Percentiles rank a stretch among this genome's conserved stretches.
Evolutionary conservation across 2,888 invertebrate species (phyloP).

Genomic region (Theodoxus fluviatilis): DNA sequence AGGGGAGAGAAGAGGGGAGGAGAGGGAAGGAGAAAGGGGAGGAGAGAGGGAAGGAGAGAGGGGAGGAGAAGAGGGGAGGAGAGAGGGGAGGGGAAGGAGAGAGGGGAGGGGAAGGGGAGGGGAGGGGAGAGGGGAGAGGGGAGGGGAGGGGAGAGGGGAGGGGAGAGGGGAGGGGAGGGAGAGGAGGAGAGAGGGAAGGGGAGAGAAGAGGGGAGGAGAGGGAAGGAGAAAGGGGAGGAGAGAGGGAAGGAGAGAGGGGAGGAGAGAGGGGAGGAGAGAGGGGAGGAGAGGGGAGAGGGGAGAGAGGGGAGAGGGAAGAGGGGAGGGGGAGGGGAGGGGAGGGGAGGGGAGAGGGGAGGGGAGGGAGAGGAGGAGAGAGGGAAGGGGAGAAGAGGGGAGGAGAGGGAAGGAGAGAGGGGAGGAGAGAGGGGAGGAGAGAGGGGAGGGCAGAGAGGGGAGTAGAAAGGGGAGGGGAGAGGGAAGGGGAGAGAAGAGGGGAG

Average conservation of each 20-base stretch:
- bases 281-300: not conserved
- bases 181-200: not conserved
- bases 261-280: not conserved
- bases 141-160: not conserved
- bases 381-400: not conserved
- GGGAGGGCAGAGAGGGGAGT: not conserved
- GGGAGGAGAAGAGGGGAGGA: not conserved
- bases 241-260: not conserved
- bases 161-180: not conserved
- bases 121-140: slow-evolving; percentile 4
- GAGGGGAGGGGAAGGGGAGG: slow-evolving; percentile 7
- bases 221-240: not conserved
- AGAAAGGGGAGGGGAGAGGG: not conserved
- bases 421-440: not conserved
- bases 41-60: not conserved
- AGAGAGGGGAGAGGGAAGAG: not conserved
- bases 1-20: not conserved
- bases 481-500: not conserved
- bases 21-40: not conserved
- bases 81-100: not conserved
- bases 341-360: not conserved
- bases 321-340: not conserved
- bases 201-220: not conserved
- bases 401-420: not conserved
- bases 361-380: not conserved